phyloP scores from a whole-genome alignment of 1,140 invertebrate species.

The Littorina saxatilis region DNA sequence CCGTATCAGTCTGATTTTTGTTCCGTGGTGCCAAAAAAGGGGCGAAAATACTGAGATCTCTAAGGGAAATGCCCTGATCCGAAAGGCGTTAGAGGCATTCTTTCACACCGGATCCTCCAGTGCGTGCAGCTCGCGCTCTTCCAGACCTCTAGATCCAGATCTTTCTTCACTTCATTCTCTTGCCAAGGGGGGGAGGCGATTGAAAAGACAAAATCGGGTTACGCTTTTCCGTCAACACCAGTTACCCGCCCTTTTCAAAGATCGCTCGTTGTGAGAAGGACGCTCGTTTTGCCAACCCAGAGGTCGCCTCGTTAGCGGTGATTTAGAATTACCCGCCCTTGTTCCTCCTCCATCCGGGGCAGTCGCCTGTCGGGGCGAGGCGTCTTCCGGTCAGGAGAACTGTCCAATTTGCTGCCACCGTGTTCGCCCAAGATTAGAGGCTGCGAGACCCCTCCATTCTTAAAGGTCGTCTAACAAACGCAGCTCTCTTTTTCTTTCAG shows the following conservation, averaged over 20 bases:
- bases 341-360: slow-evolving; percentile 14
- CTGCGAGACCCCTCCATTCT: too few species aligned
- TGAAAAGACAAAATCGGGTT: slow-evolving; percentile 20
- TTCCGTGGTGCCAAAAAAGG: too few species aligned
- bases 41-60: too few species aligned
- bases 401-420: neutral
- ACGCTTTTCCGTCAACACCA: slow-evolving; percentile 24
- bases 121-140: neutral
- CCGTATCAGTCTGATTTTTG: too few species aligned
- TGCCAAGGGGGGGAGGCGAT: slow-evolving; percentile 14
- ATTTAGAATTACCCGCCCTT: slow-evolving; percentile 37
- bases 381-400: slow-evolving; percentile 3
- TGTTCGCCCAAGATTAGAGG: too few species aligned
- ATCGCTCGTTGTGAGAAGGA: neutral
- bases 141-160: too few species aligned
- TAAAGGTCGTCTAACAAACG: too few species aligned
- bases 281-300: slow-evolving; percentile 10
- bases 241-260: slow-evolving; percentile 24
- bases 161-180: too few species aligned
- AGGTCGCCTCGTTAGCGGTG: slow-evolving; percentile 35
- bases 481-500: too few species aligned
- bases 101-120: neutral
- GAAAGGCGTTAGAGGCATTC: neutral
- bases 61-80: too few species aligned
- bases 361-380: slow-evolving; percentile 20